Evolutionary conservation across 1,140 invertebrate species (phyloP), one percentile per base, ranked within the genome.

Genomic region (Himalopsyche phryganea): DNA sequence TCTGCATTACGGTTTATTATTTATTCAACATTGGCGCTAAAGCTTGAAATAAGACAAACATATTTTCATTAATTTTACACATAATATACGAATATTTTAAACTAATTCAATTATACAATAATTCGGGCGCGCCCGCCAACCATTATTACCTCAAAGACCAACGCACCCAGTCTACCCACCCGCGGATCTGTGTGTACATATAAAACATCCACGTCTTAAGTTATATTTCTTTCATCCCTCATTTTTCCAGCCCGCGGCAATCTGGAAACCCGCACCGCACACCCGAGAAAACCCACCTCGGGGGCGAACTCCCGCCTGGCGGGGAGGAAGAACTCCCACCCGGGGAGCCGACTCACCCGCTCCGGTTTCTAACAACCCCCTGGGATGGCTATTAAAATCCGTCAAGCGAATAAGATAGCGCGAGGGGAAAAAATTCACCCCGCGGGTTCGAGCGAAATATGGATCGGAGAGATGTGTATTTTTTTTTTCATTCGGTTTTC

Each of bases 211-310:
- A 74, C 75, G 76, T 78, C 77, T 78, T 78, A 78, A 78, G 76
- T 75, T 78, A 78, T 78, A 78, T 78, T 78, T 78, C 76, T 78
- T 78, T 78, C 76, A 78, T 78, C 76, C 76, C 76, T 78, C 76
- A 78, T 78, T 78, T 78, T 77, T 78, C 75, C 75, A 78, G 76
- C 76, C 75, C 73, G 76, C 75, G 76, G 76, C 76, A 77, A 78
- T 78, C 76, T 77, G 73, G 73, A 77, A 72, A 73, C 73, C 69
- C 75, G 70, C 74, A 72, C 69, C 72, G 69, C 71, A 72, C 73
- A 69, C 67, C 20, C 42, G 7, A 35, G 18, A 0, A 35, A 15
- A 10, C 49, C 50, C 20, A 10, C 7, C 13, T 33, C 40, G 18
- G 41, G 41, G 11, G 23, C 4, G 35, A 41, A 46, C 35, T 62